phyloP scores from a whole-genome alignment of 2,113 vertebrate species.

The Anser cygnoides region DNA sequence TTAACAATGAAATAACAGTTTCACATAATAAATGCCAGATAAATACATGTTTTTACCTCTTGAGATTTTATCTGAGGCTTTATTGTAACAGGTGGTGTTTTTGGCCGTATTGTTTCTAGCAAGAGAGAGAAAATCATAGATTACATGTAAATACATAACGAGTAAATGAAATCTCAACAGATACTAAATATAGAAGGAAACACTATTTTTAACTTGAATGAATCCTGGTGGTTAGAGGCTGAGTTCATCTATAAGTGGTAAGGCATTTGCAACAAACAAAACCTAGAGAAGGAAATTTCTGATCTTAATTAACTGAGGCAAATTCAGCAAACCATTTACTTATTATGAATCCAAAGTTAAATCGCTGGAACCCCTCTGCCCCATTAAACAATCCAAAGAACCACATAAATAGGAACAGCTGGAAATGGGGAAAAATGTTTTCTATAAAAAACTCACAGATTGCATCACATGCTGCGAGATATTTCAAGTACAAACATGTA shows the following conservation, averaged over 20 bases:
- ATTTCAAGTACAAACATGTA: not conserved
- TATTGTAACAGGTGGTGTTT: slow-evolving; percentile 90
- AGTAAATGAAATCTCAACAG: not conserved
- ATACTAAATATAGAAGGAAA: not conserved
- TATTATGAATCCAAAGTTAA: not conserved
- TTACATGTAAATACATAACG: not conserved
- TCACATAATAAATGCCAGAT: slow-evolving; percentile 4
- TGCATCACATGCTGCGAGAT: not conserved
- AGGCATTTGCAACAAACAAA: not conserved
- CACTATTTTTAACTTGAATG: not conserved
- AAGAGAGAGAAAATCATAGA: not conserved
- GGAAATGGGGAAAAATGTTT: not conserved
- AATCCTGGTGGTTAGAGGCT: not conserved
- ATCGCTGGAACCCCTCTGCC: not conserved
- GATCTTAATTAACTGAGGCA: not conserved
- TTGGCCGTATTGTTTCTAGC: slow-evolving; percentile 88
- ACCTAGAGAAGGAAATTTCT: not conserved
- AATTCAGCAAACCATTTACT: not conserved
- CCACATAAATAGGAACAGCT: not conserved
- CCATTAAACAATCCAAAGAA: not conserved
- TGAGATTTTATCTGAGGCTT: slow-evolving; percentile 81
- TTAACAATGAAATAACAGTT: not conserved
- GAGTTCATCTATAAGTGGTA: not conserved
- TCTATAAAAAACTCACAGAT: not conserved
- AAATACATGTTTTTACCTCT: slow-evolving; percentile 79